phyloP scores from a whole-genome alignment of 1,140 invertebrate species.

The Drosophila punjabiensis region DNA sequence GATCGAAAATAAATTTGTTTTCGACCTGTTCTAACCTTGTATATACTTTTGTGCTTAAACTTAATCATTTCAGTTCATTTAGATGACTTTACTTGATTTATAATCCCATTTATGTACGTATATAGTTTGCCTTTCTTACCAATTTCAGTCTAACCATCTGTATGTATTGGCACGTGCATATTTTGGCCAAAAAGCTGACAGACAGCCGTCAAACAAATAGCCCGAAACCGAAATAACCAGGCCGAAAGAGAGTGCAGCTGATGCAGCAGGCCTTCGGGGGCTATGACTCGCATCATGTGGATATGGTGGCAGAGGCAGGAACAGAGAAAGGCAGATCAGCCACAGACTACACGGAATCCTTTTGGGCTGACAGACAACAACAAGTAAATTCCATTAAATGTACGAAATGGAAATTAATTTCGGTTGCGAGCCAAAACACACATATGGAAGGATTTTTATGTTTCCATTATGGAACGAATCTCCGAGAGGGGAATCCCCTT shows the following conservation, averaged over 20 bases:
- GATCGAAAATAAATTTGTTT: not conserved
- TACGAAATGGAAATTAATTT: slow-evolving; percentile 79
- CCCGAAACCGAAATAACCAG: slow-evolving; percentile 33
- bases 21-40: too few relatives aligned
- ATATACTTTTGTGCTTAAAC: not conserved
- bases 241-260: slow-evolving; percentile 21
- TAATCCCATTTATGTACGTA: not conserved
- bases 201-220: slow-evolving; percentile 29
- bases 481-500: slow-evolving; percentile 15
- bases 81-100: not conserved
- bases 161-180: slow-evolving; percentile 10
- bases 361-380: slow-evolving; percentile 62
- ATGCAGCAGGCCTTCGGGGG: slow-evolving; percentile 26
- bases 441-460: slow-evolving; percentile 44
- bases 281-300: not conserved
- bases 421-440: slow-evolving; percentile 28
- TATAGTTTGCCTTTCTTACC: too few relatives aligned
- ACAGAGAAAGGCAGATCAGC: slow-evolving; percentile 10
- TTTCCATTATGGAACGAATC: slow-evolving; percentile 34
- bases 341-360: slow-evolving; percentile 21
- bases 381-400: slow-evolving; percentile 76
- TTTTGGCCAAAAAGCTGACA: slow-evolving; percentile 23
- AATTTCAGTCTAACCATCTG: not conserved
- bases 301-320: not conserved
- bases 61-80: not conserved